Evolutionary conservation across 2,888 invertebrate genomes (phyloP), one percentile per base, ranked within the genome.

Genomic region (Caenorhabditis sp.): DNA sequence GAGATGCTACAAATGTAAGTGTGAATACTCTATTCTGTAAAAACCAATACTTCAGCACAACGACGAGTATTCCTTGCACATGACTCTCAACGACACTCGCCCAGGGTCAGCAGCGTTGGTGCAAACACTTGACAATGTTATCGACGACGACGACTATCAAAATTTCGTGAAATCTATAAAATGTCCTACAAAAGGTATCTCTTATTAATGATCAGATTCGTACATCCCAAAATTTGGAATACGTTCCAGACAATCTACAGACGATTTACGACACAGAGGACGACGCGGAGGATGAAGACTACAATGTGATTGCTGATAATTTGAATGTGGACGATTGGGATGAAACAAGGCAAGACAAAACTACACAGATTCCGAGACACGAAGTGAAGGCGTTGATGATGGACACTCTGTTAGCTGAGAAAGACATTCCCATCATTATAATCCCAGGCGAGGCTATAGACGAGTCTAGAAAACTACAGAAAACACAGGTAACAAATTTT

Each of bases 261-360:
- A 41, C n/a, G 35, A 59, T n/a, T 2, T 19, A 44, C 38, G 76
- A 68, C n/a, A 54, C 51, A 2, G 83, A 83, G n/a, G 83, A 83
- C 22, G 77, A 77, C 8, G 16, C 49, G n/a, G 75, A 81, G 16
- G 83, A 83, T 44, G 83, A 75, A 54, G 83, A 83, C 31, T 83
- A 80, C 35, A 66, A 83, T 70, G 70, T 80, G 14, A 49, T 51
- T 26, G 51, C 64, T 4, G 83, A 83, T 35, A 64, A 69, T 56
- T 22, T 83, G 24, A 66, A 80, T 31, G 64, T 80, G 19, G 83
- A 83, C 12, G 75, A 79, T 38, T 80, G 64, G 64, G 61, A 83
- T 24, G 83, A 83, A 54, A 83, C 69, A 3, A 19, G 83, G 14
- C 69, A 83, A 54, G 83, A 80, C 49, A 63, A 63, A 56, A 73